Percentiles rank a stretch among this genome's conserved stretches.
Conservation (phyloP, 35 echinoderm and acorn worm genomes). For the Ophiothrix spiculata region DNA sequence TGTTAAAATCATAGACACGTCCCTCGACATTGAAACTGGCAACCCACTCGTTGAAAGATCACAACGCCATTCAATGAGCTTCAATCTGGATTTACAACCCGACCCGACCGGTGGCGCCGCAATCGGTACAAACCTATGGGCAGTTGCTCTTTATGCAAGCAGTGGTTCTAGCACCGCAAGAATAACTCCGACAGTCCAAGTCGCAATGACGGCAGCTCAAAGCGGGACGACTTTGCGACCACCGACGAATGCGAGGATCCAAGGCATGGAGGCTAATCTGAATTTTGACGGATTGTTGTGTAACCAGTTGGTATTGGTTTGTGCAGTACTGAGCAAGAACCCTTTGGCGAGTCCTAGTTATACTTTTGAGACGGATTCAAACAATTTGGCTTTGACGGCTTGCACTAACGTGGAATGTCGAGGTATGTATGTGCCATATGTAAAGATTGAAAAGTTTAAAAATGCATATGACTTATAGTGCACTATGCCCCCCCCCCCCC, state of each 20-base stretch:
- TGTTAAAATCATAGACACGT: conserved; percentile 47
- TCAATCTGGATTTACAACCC: conserved; percentile 56
- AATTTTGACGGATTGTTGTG: not conserved
- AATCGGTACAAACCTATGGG: conserved; percentile 55
- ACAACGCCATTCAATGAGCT: conserved; percentile 25
- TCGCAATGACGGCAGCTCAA: not conserved
- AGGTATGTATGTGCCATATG: too few species aligned
- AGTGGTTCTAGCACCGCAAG: not conserved
- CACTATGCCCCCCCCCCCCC: too few species aligned
- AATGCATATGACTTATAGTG: too few species aligned
- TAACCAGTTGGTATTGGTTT: not conserved
- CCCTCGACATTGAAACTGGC: conserved; percentile 1
- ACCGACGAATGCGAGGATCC: not conserved
- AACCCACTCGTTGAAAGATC: conserved; percentile 21
- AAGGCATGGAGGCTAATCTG: not conserved
- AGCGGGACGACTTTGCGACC: not conserved
- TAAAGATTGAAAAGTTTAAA: too few species aligned
- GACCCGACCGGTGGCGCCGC: not conserved
- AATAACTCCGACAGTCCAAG: not conserved
- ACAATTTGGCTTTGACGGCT: not conserved
- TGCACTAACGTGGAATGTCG: not conserved
- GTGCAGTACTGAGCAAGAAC: not conserved
- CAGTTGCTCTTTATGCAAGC: conserved; percentile 21
- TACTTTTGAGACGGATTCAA: not conserved
- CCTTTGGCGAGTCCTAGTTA: not conserved